Base-by-base conservation (phyloP, 2,797 vertebrate species). In the Leptoclinus maculatus region DNA sequence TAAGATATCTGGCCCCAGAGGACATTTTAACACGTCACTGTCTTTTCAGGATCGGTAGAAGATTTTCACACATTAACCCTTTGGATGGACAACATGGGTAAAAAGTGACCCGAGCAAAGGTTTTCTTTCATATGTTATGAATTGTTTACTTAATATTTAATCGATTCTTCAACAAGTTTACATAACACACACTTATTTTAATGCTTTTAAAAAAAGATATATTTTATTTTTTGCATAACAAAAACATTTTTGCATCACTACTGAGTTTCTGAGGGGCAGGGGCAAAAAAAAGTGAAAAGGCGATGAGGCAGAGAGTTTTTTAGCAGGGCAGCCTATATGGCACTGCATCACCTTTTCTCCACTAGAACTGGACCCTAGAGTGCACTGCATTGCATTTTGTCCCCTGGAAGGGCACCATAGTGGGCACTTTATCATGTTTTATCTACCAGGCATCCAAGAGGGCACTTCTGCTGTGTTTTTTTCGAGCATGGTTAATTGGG, bases 1-100 rank as follows among this genome's bases (percentile, higher is more conserved):
- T 53, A 65, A 45, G 66, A 65, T 94, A 92, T 87, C 49, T 53
- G 92, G 72, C 89, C 83, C 91, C 89, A 91, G 72, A 71, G 89
- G 94, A 92, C 32, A 45, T 77, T 62, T 78, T 65, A 72, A 14
- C 11, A 54, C 41, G 16, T 53, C 32, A 29, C 34, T 71, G 39
- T 49, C 36, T 83, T 64, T 82, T 60, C 54, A 66, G 14, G n/a
- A 27, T 62, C 41, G 32, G 32, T 19, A 13, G 5, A 45, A 32
- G 14, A 56, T 58, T 76, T 71, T 64, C 19, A 63, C n/a, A 74
- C 54, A 32, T 76, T 80, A 39, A 59, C 71, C 38, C 11, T 7
- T 5, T 17, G 14, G 14, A 43, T 45, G 43, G 16, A 45, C 16
- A 19, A 45, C 5, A 45, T 19, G 5, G 43, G 43, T 45, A 43